Evolutionary conservation across 2,113 vertebrate species (phyloP).

Genomic region (Phasianus colchicus): DNA sequence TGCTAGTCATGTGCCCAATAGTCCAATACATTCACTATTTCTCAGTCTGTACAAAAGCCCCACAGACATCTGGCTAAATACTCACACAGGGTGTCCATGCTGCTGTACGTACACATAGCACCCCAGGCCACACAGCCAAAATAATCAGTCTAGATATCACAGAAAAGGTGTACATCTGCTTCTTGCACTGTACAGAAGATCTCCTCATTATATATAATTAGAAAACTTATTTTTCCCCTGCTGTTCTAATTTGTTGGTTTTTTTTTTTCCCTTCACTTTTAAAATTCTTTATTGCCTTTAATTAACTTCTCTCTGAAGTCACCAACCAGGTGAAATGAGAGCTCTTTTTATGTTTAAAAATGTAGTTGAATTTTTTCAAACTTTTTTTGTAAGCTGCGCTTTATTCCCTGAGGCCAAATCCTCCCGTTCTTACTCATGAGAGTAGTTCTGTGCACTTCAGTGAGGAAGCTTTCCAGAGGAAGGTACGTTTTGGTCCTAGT

Average conservation of each 20-base stretch:
- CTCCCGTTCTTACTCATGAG: constrained; percentile 22
- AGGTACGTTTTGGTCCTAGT: not conserved
- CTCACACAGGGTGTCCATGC: accelerated
- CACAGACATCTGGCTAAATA: not conserved
- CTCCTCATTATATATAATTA: constrained; percentile 31
- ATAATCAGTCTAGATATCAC: not conserved
- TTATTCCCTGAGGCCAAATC: constrained; percentile 53
- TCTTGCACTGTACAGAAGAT: not conserved
- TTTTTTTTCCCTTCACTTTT: not conserved
- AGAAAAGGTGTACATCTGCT: not conserved
- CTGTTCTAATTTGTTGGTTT: constrained; percentile 25
- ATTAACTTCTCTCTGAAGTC: constrained; percentile 47
- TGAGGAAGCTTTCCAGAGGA: constrained; percentile 30
- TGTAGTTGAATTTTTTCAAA: not conserved
- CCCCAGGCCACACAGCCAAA: not conserved
- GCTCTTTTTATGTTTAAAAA: constrained; percentile 24
- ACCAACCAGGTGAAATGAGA: constrained; percentile 60
- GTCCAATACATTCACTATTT: not conserved
- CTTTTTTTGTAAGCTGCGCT: not conserved
- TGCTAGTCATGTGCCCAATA: not conserved
- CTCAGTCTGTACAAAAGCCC: not conserved
- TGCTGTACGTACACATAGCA: not conserved
- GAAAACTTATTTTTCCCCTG: constrained; percentile 39
- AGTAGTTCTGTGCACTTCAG: constrained; percentile 22
- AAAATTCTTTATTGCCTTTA: constrained; percentile 38